These are phyloP conservation scores for Drosophila ananassae DNA, from an alignment of 1,140 invertebrate genomes.

Conservation along the genomic window DNA sequence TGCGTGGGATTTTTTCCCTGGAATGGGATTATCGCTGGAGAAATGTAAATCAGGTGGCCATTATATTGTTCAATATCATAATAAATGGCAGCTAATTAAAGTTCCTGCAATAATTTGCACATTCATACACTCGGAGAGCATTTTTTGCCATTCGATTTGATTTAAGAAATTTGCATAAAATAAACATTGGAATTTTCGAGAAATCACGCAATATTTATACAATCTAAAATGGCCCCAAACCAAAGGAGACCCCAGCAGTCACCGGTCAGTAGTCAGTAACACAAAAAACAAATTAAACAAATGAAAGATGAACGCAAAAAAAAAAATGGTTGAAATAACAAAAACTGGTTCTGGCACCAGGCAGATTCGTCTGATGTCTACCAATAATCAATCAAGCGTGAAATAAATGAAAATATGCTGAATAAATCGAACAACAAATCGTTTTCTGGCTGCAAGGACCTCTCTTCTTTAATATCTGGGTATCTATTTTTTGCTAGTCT, in stretches of 20 bases:
- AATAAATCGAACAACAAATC: slow-evolving; percentile 54
- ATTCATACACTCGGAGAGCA: slow-evolving; percentile 55
- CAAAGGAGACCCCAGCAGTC: not conserved
- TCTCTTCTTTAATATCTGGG: slow-evolving; percentile 5
- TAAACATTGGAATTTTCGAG: slow-evolving; percentile 74
- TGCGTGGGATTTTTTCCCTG: slow-evolving; percentile 1
- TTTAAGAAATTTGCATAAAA: slow-evolving; percentile 73
- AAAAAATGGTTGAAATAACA: slow-evolving; percentile 35
- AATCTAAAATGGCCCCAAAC: slow-evolving; percentile 25
- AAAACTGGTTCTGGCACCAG: slow-evolving; percentile 11
- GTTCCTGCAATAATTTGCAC: slow-evolving; percentile 66
- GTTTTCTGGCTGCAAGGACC: slow-evolving; percentile 21
- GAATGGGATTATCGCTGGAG: slow-evolving; percentile 27
- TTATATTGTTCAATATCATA: slow-evolving; percentile 53
- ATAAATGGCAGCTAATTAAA: slow-evolving; percentile 77
- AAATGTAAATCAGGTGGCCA: slow-evolving; percentile 34
- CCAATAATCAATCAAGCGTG: slow-evolving; percentile 77
- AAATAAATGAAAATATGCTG: slow-evolving; percentile 72
- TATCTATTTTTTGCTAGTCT: slow-evolving; percentile 20
- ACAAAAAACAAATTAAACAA: not conserved
- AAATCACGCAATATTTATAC: slow-evolving; percentile 69
- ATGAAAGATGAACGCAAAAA: not conserved
- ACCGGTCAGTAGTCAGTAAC: not conserved
- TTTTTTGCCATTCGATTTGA: slow-evolving; percentile 33
- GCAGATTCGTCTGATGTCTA: slow-evolving; percentile 21